A percentile compares a stretch with the other conserved stretches of the same genome.
Evolutionary conservation across 2,113 vertebrate species (phyloP).

Genomic region (Micromys minutus): DNA sequence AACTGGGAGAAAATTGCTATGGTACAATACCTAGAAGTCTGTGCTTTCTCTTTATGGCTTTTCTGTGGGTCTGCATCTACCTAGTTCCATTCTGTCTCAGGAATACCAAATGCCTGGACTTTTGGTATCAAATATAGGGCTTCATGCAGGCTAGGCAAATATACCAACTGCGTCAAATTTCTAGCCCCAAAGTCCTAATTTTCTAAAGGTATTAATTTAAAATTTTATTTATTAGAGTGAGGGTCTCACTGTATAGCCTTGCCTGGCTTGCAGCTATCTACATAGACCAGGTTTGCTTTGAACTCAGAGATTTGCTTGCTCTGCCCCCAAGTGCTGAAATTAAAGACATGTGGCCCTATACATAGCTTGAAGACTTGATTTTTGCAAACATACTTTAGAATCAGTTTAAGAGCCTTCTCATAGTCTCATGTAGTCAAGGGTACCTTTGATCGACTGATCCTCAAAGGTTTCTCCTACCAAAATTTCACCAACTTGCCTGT

Average conservation of each 20-base stretch:
- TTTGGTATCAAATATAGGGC: not conserved
- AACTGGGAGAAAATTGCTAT: not conserved
- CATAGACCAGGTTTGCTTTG: not conserved
- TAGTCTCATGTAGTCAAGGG: not conserved
- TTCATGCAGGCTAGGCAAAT: not conserved
- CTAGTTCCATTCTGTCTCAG: too few relatives aligned
- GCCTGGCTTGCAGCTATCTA: not conserved
- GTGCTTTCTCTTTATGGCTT: not conserved
- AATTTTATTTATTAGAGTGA: not conserved
- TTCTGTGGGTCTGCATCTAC: too few relatives aligned
- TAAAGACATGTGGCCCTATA: too few relatives aligned
- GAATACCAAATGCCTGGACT: not conserved
- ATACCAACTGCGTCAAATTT: not conserved
- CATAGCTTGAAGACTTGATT: not conserved
- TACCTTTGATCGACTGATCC: not conserved
- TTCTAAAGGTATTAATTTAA: not conserved
- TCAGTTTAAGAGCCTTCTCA: not conserved
- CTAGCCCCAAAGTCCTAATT: not conserved
- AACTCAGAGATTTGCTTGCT: too few relatives aligned
- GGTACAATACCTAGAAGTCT: not conserved
- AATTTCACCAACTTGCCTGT: not conserved
- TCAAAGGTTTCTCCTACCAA: not conserved
- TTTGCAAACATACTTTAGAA: not conserved
- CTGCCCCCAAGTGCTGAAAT: too few relatives aligned
- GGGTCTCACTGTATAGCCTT: not conserved